These are phyloP conservation scores for Turritopsis rubra DNA, from an alignment of 30 jellyfish, hydroid and myxozoan genomes.

Conservation along the genomic window DNA sequence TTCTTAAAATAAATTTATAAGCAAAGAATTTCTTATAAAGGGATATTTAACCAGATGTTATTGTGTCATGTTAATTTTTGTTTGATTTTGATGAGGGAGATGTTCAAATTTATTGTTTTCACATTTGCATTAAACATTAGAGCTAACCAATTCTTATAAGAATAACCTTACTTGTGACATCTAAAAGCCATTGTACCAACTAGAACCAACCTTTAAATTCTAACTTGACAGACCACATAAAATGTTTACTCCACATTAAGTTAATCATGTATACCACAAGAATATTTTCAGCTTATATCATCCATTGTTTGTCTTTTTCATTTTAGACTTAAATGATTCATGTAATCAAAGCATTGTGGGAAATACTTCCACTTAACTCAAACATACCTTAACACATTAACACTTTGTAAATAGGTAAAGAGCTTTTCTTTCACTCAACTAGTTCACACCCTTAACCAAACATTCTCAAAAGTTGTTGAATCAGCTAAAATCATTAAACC, in stretches of 20 bases:
- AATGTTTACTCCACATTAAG: not conserved
- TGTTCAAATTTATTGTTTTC: too few relatives aligned
- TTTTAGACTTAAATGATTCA: slow-evolving; percentile 14
- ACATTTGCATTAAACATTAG: too few relatives aligned
- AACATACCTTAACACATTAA: not conserved
- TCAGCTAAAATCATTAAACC: not conserved
- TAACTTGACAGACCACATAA: not conserved
- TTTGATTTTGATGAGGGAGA: too few relatives aligned
- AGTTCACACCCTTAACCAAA: not conserved
- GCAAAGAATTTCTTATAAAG: not conserved
- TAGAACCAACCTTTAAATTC: not conserved
- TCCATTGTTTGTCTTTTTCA: not conserved
- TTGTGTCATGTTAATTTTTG: too few relatives aligned
- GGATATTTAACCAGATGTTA: not conserved
- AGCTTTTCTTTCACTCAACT: not conserved
- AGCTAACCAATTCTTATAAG: too few relatives aligned
- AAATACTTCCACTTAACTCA: not conserved
- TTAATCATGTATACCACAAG: not conserved
- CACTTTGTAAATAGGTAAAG: not conserved
- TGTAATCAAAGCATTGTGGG: not conserved
- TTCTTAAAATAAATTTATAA: not conserved
- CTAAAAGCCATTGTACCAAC: too few relatives aligned
- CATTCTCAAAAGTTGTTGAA: not conserved
- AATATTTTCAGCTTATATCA: not conserved
- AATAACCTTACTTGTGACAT: too few relatives aligned